Evolutionary conservation across 2,888 invertebrate genomes (phyloP).

Genomic region (Fragum whitleyi): DNA sequence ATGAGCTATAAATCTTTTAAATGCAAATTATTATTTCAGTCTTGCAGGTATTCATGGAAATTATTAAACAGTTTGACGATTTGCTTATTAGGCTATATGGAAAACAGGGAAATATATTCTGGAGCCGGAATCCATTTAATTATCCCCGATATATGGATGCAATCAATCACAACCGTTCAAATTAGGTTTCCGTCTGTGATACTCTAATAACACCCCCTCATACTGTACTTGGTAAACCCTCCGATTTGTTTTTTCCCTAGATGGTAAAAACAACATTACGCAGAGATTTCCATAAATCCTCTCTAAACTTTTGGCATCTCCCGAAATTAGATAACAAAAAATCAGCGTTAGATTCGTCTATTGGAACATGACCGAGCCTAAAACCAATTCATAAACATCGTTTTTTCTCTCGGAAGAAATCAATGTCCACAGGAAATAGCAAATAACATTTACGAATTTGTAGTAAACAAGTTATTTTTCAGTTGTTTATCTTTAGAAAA

Average conservation of each 20-base stretch:
- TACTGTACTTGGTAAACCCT: neutral
- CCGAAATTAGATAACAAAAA: constrained; percentile 22
- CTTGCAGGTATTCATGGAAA: too few relatives aligned
- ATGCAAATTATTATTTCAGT: too few relatives aligned
- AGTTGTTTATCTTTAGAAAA: too few relatives aligned
- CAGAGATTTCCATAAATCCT: constrained; percentile 17
- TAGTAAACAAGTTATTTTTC: neutral
- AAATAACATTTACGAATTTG: neutral
- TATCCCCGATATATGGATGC: neutral
- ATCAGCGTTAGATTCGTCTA: neutral
- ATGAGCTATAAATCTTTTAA: too few relatives aligned
- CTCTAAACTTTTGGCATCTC: constrained; percentile 21
- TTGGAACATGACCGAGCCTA: constrained; percentile 11
- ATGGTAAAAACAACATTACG: neutral
- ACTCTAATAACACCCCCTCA: constrained; percentile 13
- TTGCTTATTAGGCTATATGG: too few relatives aligned
- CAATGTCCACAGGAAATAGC: constrained; percentile 2
- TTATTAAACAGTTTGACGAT: too few relatives aligned
- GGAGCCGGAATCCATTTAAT: neutral
- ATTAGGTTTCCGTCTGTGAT: neutral
- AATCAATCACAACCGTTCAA: neutral
- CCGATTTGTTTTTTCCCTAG: constrained; percentile 3
- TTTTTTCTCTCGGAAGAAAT: neutral
- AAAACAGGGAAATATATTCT: neutral
- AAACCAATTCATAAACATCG: constrained; percentile 1